These are phyloP conservation scores for Pipistrellus kuhlii DNA, from an alignment of 2,797 vertebrate genomes.

Conservation along the genomic window DNA sequence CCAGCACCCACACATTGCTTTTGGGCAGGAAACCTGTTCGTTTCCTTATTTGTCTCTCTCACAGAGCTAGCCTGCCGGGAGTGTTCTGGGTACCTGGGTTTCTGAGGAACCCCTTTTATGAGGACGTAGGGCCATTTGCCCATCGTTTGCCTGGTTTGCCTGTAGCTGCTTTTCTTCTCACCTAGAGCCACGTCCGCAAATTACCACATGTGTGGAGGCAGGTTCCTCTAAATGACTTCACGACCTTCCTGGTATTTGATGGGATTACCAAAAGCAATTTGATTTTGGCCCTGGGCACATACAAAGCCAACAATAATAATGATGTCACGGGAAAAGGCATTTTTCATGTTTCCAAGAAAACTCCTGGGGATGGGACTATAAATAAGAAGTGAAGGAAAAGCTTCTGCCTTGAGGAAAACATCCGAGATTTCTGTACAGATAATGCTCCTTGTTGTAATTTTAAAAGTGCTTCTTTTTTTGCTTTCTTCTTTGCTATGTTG, in stretches of 20 bases:
- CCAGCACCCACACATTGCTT: background rate
- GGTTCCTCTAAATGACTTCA: slow-evolving; percentile 57
- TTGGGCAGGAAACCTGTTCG: background rate
- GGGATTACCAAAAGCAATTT: slow-evolving; percentile 78
- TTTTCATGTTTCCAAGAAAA: slow-evolving; percentile 47
- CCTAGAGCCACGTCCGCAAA: background rate
- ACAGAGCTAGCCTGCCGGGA: slow-evolving; percentile 28
- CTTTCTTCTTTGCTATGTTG: background rate
- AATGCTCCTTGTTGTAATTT: background rate
- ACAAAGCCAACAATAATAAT: slow-evolving; percentile 18
- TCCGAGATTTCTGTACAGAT: background rate
- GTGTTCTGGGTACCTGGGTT: background rate
- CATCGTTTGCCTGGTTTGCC: background rate
- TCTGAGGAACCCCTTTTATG: slow-evolving; percentile 39
- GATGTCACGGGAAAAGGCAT: slow-evolving; percentile 36
- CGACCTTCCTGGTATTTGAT: slow-evolving; percentile 41
- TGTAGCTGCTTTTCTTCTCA: slow-evolving; percentile 32
- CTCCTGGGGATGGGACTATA: background rate
- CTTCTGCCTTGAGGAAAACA: background rate
- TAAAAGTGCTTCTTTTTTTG: background rate
- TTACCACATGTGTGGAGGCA: background rate
- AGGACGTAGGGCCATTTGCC: background rate
- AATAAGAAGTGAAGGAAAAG: slow-evolving; percentile 11
- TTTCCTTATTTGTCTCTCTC: slow-evolving; percentile 38
- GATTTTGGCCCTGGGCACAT: slow-evolving; percentile 61